These are phyloP conservation scores for Otolemur crassicaudatus DNA, from an alignment of 2,797 vertebrate species.

Conservation along the genomic window DNA sequence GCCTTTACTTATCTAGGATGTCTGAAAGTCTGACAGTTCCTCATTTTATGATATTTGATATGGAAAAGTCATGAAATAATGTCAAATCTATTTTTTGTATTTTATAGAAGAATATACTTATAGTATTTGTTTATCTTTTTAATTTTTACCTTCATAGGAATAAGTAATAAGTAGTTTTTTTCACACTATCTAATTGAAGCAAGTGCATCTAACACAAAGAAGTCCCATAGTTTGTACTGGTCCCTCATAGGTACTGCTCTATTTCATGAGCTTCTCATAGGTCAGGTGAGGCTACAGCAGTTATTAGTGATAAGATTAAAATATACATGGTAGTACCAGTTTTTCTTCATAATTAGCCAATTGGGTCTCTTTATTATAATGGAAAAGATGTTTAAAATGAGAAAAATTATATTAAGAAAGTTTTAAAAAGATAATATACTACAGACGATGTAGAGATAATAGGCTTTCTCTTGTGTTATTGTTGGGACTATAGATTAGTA, in stretches of 20 bases:
- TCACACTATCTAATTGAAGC: not conserved
- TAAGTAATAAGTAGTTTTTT: not conserved
- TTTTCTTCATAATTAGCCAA: not conserved
- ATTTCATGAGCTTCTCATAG: not conserved
- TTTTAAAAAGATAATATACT: not conserved
- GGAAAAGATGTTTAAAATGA: slow-evolving; percentile 5
- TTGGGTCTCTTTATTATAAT: not conserved
- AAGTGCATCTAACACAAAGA: not conserved
- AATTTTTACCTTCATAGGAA: not conserved
- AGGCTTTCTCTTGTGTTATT: not conserved
- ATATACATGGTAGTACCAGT: not conserved
- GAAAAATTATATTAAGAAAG: not conserved
- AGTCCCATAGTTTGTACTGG: not conserved
- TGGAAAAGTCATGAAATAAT: not conserved
- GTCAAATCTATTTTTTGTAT: not conserved
- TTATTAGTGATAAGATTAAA: not conserved
- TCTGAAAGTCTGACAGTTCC: not conserved
- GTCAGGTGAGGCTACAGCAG: not conserved
- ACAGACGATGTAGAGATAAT: not conserved
- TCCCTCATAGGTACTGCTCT: not conserved
- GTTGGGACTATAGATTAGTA: not conserved
- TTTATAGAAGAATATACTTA: not conserved
- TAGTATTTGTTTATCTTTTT: not conserved
- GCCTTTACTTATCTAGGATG: not conserved
- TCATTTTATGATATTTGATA: not conserved